Evolutionary conservation across 2,113 vertebrate genomes (phyloP).

Genomic region (Bubo bubo): DNA sequence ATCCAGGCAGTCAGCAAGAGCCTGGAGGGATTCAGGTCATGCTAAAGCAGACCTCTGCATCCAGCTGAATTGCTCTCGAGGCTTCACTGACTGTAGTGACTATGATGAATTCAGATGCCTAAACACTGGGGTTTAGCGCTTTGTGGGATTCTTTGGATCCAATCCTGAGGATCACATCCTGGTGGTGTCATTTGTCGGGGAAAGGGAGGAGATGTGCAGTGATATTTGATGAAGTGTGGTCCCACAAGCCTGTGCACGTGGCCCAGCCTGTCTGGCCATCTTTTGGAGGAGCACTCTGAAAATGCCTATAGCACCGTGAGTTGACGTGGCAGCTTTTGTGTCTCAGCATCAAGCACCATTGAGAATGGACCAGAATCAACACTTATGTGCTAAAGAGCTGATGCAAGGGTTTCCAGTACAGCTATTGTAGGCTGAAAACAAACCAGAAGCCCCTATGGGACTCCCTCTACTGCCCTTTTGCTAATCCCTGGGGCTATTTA

Average conservation of each 20-base stretch:
- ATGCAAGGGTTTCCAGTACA: too few relatives aligned
- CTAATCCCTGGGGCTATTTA: background rate
- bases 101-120: background rate
- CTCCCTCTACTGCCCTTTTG: background rate
- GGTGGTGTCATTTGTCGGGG: background rate
- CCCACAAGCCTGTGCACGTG: background rate
- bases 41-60: background rate
- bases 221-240: background rate
- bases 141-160: background rate
- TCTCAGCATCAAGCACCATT: background rate
- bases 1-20: background rate
- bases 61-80: background rate
- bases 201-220: background rate
- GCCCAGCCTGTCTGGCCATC: background rate
- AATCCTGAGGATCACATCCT: background rate
- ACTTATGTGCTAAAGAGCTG: background rate
- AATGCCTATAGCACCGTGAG: background rate
- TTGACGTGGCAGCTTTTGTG: fast-evolving
- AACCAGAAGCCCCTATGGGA: background rate
- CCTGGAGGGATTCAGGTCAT: background rate
- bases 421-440: background rate
- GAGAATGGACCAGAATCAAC: background rate
- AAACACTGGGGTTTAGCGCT: fast-evolving
- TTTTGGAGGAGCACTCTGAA: background rate
- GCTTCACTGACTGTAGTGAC: background rate